These are phyloP conservation scores for Numenius phaeopus DNA, from an alignment of 2,797 vertebrate genomes.

Conservation along the genomic window DNA sequence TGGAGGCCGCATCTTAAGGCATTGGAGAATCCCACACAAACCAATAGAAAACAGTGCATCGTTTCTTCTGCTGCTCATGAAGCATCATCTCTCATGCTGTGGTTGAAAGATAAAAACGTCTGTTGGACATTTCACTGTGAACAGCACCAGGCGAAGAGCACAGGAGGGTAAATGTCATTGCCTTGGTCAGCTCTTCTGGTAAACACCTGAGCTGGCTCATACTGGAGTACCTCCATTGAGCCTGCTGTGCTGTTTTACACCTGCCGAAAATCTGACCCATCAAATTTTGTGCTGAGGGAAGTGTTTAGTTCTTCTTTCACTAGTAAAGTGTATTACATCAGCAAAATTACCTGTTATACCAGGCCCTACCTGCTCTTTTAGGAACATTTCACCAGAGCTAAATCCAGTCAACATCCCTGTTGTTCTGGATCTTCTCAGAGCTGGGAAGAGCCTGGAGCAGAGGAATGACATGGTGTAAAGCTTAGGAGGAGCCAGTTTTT, in stretches of 20 bases:
- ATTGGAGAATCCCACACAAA: background rate
- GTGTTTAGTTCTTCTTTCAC: background rate
- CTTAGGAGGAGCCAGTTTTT: background rate
- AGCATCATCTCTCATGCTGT: background rate
- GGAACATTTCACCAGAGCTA: background rate
- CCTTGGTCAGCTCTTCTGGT: background rate
- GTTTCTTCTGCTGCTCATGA: background rate
- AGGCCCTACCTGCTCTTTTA: background rate
- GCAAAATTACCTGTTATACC: background rate
- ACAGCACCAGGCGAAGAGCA: background rate
- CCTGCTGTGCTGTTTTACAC: background rate
- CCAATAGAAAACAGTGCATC: background rate
- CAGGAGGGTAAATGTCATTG: background rate
- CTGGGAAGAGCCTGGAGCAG: background rate
- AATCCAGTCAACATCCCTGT: background rate
- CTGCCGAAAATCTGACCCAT: background rate
- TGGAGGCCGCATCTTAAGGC: background rate
- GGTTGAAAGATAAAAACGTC: background rate
- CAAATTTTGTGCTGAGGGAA: background rate
- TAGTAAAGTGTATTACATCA: background rate
- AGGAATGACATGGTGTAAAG: background rate
- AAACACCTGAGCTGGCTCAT: background rate
- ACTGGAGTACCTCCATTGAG: background rate
- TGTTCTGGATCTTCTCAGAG: background rate
- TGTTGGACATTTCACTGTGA: background rate